Evolutionary conservation across 2,888 invertebrate species (phyloP).

Genomic region (Andrena haemorrhoa): DNA sequence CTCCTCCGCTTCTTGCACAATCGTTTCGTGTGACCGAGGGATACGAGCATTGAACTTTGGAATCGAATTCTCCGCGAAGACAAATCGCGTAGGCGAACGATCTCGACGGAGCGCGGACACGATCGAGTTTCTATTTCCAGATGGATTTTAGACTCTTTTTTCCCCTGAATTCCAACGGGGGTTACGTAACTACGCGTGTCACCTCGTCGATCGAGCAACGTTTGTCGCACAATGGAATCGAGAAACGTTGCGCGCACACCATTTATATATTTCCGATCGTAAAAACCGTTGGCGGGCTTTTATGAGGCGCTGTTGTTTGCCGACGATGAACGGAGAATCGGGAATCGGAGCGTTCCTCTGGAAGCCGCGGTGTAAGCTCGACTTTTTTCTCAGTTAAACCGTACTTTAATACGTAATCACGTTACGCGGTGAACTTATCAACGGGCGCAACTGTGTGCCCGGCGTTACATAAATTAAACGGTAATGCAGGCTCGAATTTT

Average conservation of each 20-base stretch:
- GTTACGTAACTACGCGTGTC: constrained; percentile 35
- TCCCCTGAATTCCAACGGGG: constrained; percentile 15
- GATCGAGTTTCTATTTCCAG: constrained; percentile 56
- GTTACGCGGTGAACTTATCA: not conserved
- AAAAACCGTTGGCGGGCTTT: constrained; percentile 21
- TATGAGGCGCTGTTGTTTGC: not conserved
- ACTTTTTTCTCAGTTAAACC: not conserved
- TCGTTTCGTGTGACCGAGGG: constrained; percentile 9
- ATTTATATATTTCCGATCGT: constrained; percentile 19
- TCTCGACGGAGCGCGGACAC: constrained; percentile 24
- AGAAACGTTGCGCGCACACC: not conserved
- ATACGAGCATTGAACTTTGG: constrained; percentile 40
- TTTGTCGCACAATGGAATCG: constrained; percentile 21
- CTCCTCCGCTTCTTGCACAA: not conserved
- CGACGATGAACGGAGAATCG: not conserved
- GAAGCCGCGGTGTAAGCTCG: not conserved
- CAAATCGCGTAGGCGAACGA: constrained; percentile 47
- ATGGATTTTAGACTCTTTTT: constrained; percentile 33
- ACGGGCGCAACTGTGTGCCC: too few species aligned
- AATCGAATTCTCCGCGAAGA: constrained; percentile 14
- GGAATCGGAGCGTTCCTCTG: not conserved
- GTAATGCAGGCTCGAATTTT: not conserved
- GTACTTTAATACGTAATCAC: not conserved
- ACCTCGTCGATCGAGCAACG: constrained; percentile 26
- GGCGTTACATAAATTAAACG: constrained; percentile 5